phyloP scores from a whole-genome alignment of 2,888 invertebrate species.

The Steinernema hermaphroditum region DNA sequence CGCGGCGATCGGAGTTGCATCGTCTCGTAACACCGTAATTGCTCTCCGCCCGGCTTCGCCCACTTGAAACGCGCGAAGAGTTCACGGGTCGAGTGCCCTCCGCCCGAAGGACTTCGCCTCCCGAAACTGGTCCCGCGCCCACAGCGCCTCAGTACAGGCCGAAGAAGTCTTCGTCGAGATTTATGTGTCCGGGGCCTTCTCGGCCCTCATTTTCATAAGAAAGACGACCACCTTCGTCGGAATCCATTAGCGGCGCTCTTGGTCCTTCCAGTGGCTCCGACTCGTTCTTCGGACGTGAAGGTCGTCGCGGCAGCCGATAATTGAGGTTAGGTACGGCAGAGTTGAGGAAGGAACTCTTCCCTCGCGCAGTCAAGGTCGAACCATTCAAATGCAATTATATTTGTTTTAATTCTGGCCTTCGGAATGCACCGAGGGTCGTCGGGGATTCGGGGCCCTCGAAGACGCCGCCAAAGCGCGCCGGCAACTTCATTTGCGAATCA shows the following conservation, averaged over 20 bases:
- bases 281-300: background rate
- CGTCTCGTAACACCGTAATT: conserved; percentile 30
- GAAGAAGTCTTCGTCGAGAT: conserved; percentile 9
- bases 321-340: conserved; percentile 24
- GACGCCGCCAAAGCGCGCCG: too few relatives aligned
- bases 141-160: background rate
- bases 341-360: conserved; percentile 28
- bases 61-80: conserved; percentile 26
- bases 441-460: background rate
- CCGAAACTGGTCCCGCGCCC: background rate
- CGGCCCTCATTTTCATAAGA: background rate
- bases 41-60: conserved; percentile 15
- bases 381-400: conserved; percentile 31
- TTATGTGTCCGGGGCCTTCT: conserved; percentile 1
- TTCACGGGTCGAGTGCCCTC: conserved; percentile 27
- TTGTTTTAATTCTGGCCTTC: conserved; percentile 31
- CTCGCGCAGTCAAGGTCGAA: conserved; percentile 29
- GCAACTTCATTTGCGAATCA: conserved; percentile 29
- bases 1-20: background rate
- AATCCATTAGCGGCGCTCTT: background rate
- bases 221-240: conserved; percentile 1
- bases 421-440: conserved; percentile 5
- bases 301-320: conserved; percentile 22
- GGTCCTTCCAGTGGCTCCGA: background rate
- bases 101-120: conserved; percentile 17